Conservation (phyloP, 2,888 invertebrate genomes). For the Ellobium chinense region DNA sequence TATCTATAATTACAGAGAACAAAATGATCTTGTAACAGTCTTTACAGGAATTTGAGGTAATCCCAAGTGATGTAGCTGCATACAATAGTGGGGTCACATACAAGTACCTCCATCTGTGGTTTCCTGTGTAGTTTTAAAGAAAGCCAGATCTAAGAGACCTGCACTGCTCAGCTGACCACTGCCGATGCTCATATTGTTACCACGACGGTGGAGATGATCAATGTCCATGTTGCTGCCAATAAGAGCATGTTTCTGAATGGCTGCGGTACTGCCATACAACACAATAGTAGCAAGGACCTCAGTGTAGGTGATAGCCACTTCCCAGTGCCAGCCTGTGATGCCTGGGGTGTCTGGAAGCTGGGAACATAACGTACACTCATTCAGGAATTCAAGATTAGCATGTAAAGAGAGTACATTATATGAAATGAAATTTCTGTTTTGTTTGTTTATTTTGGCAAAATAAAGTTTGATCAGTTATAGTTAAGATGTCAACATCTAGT, state of each 20-base stretch:
- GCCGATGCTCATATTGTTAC: neutral
- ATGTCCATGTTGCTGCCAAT: slow-evolving; percentile 22
- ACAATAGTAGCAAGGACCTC: slow-evolving; percentile 74
- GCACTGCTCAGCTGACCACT: slow-evolving; percentile 69
- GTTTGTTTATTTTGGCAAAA: too few species aligned
- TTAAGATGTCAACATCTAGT: too few species aligned
- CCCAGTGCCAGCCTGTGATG: slow-evolving; percentile 77
- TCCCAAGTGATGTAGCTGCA: too few species aligned
- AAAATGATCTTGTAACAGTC: too few species aligned
- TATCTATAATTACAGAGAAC: too few species aligned
- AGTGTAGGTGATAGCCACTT: slow-evolving; percentile 75
- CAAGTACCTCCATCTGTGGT: slow-evolving; percentile 71
- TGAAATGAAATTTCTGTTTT: too few species aligned
- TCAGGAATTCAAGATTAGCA: too few species aligned
- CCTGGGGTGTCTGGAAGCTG: slow-evolving; percentile 67
- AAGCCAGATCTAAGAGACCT: slow-evolving; percentile 73
- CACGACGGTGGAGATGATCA: neutral
- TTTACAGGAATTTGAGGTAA: too few species aligned
- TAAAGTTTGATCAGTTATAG: too few species aligned
- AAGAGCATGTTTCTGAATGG: slow-evolving; percentile 75
- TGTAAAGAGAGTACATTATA: too few species aligned
- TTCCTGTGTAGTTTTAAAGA: slow-evolving; percentile 62
- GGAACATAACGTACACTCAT: too few species aligned
- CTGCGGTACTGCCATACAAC: slow-evolving; percentile 71
- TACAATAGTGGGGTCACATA: too few species aligned